These are phyloP conservation scores for Pseudopleuronectes americanus DNA, from an alignment of 2,797 vertebrate genomes.

Conservation along the genomic window DNA sequence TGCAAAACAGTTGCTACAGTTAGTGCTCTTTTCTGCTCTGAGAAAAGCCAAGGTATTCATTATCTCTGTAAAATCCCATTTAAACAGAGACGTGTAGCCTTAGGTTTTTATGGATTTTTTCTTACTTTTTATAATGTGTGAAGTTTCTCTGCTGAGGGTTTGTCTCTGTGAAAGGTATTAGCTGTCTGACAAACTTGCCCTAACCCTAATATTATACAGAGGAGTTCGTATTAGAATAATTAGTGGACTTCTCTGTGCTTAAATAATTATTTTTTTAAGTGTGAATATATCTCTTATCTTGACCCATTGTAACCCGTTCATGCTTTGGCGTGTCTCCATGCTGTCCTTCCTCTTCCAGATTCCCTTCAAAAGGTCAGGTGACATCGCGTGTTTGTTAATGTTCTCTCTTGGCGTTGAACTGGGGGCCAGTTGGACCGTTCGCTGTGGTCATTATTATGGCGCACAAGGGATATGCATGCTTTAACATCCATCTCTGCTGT, in stretches of 20 bases:
- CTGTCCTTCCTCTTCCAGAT: constrained; percentile 8
- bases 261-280: neutral
- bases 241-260: constrained; percentile 8
- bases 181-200: constrained; percentile 27
- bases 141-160: constrained; percentile 41
- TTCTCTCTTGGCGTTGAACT: constrained; percentile 54
- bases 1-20: constrained; percentile 46
- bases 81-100: constrained; percentile 44
- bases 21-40: constrained; percentile 52
- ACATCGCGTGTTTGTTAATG: constrained; percentile 46
- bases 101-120: constrained; percentile 52
- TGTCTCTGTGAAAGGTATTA: constrained; percentile 33
- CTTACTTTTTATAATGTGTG: constrained; percentile 33
- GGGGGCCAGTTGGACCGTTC: constrained; percentile 65
- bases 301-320: constrained; percentile 19
- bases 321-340: neutral
- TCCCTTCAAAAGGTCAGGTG: constrained; percentile 31
- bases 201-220: constrained; percentile 17
- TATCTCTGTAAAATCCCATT: constrained; percentile 67
- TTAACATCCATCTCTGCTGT: constrained; percentile 73
- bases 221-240: constrained; percentile 11
- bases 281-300: neutral
- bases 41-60: constrained; percentile 69
- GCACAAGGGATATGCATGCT: constrained; percentile 69
- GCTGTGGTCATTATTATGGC: constrained; percentile 58